phyloP scores from a whole-genome alignment of 2,113 vertebrate species.

The Channa maculata region DNA sequence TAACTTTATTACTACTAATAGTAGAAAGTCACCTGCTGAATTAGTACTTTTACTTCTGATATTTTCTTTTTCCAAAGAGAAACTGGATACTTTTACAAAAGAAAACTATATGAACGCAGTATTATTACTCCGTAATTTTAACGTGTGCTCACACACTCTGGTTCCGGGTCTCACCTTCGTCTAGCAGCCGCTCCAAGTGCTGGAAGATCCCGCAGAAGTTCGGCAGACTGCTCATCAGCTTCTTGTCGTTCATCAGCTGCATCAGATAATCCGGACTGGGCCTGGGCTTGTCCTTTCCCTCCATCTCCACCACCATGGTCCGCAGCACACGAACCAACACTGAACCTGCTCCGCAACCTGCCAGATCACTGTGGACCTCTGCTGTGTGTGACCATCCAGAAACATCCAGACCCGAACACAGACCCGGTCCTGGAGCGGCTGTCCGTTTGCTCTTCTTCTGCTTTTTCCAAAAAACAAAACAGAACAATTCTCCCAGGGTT shows the following conservation, averaged over 20 bases:
- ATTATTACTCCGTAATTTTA: too few species aligned
- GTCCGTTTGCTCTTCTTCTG: neutral
- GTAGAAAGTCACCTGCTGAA: too few species aligned
- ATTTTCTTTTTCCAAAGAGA: too few species aligned
- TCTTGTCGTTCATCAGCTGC: conserved; percentile 95
- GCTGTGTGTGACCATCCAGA: neutral
- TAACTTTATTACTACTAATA: too few species aligned
- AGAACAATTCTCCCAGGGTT: too few species aligned
- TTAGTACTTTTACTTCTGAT: too few species aligned
- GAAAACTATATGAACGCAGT: too few species aligned
- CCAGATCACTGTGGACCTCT: conserved; percentile 3
- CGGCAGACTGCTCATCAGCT: conserved; percentile 93
- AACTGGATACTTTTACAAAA: too few species aligned
- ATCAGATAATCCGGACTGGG: conserved; percentile 93
- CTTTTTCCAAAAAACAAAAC: neutral
- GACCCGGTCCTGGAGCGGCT: neutral
- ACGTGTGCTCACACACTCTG: too few species aligned
- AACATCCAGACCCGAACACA: neutral
- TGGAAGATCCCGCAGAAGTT: conserved; percentile 96
- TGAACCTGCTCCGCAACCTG: neutral
- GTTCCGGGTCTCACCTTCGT: conserved; percentile 85
- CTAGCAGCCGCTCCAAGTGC: conserved; percentile 92
- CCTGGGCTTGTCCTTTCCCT: conserved; percentile 92
- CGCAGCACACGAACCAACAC: conserved; percentile 19
- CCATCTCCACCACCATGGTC: conserved; percentile 95